Conservation (phyloP, 2,113 vertebrate genomes). For the Jaculus jaculus region DNA sequence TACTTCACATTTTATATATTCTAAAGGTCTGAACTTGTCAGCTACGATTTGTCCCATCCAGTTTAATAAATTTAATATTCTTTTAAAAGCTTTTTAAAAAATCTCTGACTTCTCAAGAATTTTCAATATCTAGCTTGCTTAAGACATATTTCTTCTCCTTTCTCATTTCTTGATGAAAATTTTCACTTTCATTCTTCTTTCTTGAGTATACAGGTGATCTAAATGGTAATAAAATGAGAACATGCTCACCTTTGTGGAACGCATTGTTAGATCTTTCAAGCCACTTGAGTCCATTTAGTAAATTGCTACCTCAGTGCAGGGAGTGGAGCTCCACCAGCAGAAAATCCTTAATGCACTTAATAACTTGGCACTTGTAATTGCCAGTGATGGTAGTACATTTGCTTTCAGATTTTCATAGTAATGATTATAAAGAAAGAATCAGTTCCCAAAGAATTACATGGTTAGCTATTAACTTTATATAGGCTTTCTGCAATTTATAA, state of each 20-base stretch:
- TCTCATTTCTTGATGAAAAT: slow-evolving; percentile 32
- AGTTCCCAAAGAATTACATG: slow-evolving; percentile 48
- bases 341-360: slow-evolving; percentile 73
- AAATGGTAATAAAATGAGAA: slow-evolving; percentile 52
- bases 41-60: slow-evolving; percentile 23
- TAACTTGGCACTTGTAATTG: slow-evolving; percentile 70
- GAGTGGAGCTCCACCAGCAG: slow-evolving; percentile 59
- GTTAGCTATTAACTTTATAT: slow-evolving; percentile 50
- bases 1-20: slow-evolving; percentile 19
- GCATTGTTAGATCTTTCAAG: slow-evolving; percentile 53
- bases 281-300: slow-evolving; percentile 70
- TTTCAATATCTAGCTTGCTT: not conserved
- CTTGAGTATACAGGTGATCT: slow-evolving; percentile 52
- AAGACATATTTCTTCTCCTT: not conserved
- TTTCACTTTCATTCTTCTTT: slow-evolving; percentile 31
- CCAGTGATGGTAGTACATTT: slow-evolving; percentile 49
- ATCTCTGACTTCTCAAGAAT: slow-evolving; percentile 26
- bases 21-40: not conserved
- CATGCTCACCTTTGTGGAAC: slow-evolving; percentile 51
- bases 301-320: slow-evolving; percentile 67
- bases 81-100: not conserved
- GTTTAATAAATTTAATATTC: slow-evolving; percentile 40
- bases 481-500: slow-evolving; percentile 47
- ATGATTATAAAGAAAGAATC: slow-evolving; percentile 67
- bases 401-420: slow-evolving; percentile 58